Conservation (phyloP, 1,140 invertebrate genomes). For the Gonatopus flavifemur region DNA sequence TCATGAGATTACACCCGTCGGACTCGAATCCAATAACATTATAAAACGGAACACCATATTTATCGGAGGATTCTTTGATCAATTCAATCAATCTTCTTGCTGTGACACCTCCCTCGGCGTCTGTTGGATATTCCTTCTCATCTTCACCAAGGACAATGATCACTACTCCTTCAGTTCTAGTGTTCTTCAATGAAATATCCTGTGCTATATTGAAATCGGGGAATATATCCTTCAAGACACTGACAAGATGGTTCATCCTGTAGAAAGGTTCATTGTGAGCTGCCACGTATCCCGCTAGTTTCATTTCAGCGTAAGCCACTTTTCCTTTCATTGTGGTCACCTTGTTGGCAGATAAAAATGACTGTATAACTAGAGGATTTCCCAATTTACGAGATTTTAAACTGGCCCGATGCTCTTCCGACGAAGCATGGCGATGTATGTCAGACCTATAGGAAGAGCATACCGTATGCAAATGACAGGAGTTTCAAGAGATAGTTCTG, state of each 20-base stretch:
- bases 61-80: constrained; percentile 25
- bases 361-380: too few relatives aligned
- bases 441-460: too few relatives aligned
- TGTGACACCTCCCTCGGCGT: constrained; percentile 19
- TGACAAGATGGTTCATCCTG: constrained; percentile 6
- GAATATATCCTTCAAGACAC: constrained; percentile 14
- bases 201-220: constrained; percentile 19
- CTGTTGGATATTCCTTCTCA: constrained; percentile 16
- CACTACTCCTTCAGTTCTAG: constrained; percentile 18
- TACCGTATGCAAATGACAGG: too few relatives aligned
- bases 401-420: too few relatives aligned
- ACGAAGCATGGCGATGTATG: too few relatives aligned
- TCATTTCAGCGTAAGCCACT: too few relatives aligned
- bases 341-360: too few relatives aligned
- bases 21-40: constrained; percentile 46
- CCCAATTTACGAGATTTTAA: too few relatives aligned
- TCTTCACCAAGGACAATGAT: constrained; percentile 27
- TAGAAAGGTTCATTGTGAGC: constrained; percentile 13
- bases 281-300: constrained; percentile 12
- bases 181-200: constrained; percentile 11
- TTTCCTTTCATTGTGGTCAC: too few relatives aligned
- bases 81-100: constrained; percentile 28
- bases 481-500: too few relatives aligned
- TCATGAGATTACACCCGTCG: constrained; percentile 43
- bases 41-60: constrained; percentile 26